phyloP scores from a whole-genome alignment of 2,888 invertebrate species.

The Fragum fragum region DNA sequence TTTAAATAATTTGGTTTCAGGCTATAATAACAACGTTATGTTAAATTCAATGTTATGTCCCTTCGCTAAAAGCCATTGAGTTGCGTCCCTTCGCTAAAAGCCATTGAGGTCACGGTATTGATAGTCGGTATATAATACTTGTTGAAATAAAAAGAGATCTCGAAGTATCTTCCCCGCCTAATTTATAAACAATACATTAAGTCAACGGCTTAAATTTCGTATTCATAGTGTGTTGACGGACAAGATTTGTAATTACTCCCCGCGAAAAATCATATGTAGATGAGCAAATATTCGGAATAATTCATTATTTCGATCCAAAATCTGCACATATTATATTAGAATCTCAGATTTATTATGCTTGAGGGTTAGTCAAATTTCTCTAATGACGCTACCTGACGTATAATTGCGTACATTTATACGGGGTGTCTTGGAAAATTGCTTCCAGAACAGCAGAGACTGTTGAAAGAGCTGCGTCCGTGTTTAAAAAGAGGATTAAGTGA shows the following conservation, averaged over 20 bases:
- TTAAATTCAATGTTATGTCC: neutral
- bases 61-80: neutral
- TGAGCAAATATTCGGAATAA: conserved; percentile 56
- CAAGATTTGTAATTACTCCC: conserved; percentile 60
- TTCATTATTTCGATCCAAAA: conserved; percentile 53
- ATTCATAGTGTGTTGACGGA: conserved; percentile 63
- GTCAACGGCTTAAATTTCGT: conserved; percentile 56
- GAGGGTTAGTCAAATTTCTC: conserved; percentile 61
- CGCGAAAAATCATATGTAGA: conserved; percentile 65
- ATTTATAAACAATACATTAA: conserved; percentile 62
- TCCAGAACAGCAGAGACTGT: neutral
- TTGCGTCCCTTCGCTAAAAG: neutral
- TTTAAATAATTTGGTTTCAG: no score
- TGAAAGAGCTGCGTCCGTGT: no score
- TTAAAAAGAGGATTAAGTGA: no score
- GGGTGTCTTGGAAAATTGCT: neutral
- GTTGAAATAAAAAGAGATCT: conserved; percentile 13
- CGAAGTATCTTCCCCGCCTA: conserved; percentile 28
- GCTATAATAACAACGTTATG: no score
- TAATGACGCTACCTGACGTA: conserved; percentile 62
- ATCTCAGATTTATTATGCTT: conserved; percentile 64
- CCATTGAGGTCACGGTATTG: neutral
- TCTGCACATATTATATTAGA: conserved; percentile 67
- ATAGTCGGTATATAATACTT: neutral
- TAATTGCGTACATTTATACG: conserved; percentile 46